Percentiles rank a stretch among this genome's conserved stretches.
Evolutionary conservation across 2,888 invertebrate genomes (phyloP).

Genomic region (Augiades crinisus): DNA sequence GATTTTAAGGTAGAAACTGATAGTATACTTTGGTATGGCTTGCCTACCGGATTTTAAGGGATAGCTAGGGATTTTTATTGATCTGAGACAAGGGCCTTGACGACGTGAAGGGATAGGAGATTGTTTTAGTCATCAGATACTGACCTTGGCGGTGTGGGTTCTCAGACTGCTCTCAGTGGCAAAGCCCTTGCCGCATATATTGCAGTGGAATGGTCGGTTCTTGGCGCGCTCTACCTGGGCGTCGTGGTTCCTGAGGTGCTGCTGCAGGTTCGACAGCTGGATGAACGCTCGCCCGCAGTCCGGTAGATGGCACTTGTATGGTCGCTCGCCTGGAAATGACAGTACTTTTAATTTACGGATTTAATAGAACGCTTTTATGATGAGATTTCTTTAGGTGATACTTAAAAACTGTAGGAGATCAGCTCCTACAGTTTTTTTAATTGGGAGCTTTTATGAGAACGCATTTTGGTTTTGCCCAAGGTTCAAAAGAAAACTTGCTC

Average conservation of each 20-base stretch:
- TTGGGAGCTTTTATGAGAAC: too few relatives aligned
- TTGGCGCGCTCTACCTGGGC: constrained; percentile 97
- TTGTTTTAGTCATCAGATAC: constrained; percentile 54
- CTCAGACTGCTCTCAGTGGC: constrained; percentile 97
- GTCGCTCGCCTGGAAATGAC: constrained; percentile 91
- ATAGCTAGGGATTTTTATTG: neutral
- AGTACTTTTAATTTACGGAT: neutral
- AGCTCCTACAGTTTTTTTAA: too few relatives aligned
- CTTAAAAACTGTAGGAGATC: too few relatives aligned
- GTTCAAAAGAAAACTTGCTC: too few relatives aligned
- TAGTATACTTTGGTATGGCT: too few relatives aligned
- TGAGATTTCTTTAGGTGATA: too few relatives aligned
- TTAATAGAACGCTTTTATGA: too few relatives aligned
- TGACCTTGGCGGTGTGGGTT: constrained; percentile 98
- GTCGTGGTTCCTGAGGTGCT: constrained; percentile 97
- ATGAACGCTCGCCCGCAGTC: constrained; percentile 98
- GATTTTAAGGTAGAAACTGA: too few relatives aligned
- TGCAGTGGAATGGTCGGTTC: constrained; percentile 97
- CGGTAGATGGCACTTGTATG: constrained; percentile 97
- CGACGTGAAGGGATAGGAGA: neutral
- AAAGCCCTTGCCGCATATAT: constrained; percentile 97
- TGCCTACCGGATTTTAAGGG: too few relatives aligned
- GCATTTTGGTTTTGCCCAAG: too few relatives aligned
- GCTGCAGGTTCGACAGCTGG: constrained; percentile 97
- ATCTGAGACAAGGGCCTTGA: too few relatives aligned